Evolutionary conservation across 2,797 vertebrate genomes (phyloP), one percentile per base, ranked within the genome.

Genomic region (Ispidina lecontei): DNA sequence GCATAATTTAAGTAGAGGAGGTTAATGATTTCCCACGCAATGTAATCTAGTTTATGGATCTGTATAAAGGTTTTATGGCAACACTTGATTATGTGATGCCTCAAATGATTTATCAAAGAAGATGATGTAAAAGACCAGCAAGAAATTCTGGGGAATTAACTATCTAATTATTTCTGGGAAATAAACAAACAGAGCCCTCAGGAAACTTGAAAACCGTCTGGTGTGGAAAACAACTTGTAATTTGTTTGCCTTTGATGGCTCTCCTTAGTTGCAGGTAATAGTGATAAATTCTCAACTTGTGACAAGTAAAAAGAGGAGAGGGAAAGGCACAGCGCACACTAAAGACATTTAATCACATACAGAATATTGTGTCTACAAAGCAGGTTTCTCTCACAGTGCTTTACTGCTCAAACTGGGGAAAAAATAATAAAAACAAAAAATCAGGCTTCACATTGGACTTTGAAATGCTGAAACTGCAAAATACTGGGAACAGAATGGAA

Each of bases 71-170:
- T 95, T 96, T 97, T 95, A 96, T 49, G 51, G 96, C 72, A 85
- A 89, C 54, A 78, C 86, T 95, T 97, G 95, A 96, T 92, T 94
- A 95, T 88, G 65, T 56, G n/a, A 49, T 6, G 60, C 97, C 97
- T 97, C 97, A 84, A 89, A 95, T 95, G 97, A 97, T 97, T 97
- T 96, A 96, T 97, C 96, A 94, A 95, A 95, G 92, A 90, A 95
- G 93, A 90, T 97, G 96, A 97, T 97, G 95, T 97, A 97, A 97
- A 98, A 96, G 94, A 93, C 80, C 86, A 78, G 94, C 81, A 97
- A 97, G 96, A 97, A 94, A 74, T 47, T 15, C 91, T 54, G 62
- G 67, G 69, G 93, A 95, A 94, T 93, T 96, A 96, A 95, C 85
- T 69, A 56, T 69, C 91, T 64, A n/a, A 60, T 93, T 90, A 88